These are phyloP conservation scores for Siniperca knerii DNA, from an alignment of 2,113 vertebrate species.

Conservation along the genomic window DNA sequence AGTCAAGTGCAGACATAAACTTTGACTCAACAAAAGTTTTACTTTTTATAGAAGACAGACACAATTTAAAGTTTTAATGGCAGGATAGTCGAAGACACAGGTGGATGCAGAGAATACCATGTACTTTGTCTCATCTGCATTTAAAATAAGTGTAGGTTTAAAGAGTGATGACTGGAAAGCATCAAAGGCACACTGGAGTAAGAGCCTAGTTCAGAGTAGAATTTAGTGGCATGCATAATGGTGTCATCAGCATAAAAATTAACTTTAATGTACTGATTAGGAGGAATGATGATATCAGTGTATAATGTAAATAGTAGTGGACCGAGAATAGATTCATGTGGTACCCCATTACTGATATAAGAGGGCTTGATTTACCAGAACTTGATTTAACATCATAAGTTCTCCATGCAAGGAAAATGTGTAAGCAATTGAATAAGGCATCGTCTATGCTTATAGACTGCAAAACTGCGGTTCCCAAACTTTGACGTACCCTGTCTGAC, in stretches of 20 bases:
- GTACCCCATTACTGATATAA: not conserved
- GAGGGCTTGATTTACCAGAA: no score
- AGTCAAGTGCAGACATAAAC: not conserved
- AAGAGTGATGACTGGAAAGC: not conserved
- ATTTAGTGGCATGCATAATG: not conserved
- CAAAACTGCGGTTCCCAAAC: not conserved
- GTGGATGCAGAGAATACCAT: not conserved
- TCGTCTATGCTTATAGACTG: not conserved
- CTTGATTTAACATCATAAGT: not conserved
- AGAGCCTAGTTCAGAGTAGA: not conserved
- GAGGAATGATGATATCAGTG: not conserved
- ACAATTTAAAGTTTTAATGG: not conserved
- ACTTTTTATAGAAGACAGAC: not conserved
- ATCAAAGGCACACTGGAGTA: no score
- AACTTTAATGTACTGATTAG: not conserved
- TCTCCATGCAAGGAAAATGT: not conserved
- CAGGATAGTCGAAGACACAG: not conserved
- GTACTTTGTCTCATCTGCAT: not conserved
- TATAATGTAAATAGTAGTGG: not conserved
- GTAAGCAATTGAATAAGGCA: not conserved
- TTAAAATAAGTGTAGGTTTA: not conserved
- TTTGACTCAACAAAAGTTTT: not conserved
- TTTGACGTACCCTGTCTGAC: not conserved
- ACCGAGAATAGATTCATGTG: not conserved
- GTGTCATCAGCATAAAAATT: not conserved